Evolutionary conservation across 37 sponge, comb jelly and placozoan genomes (phyloP).

Genomic region (Geodia barretti): DNA sequence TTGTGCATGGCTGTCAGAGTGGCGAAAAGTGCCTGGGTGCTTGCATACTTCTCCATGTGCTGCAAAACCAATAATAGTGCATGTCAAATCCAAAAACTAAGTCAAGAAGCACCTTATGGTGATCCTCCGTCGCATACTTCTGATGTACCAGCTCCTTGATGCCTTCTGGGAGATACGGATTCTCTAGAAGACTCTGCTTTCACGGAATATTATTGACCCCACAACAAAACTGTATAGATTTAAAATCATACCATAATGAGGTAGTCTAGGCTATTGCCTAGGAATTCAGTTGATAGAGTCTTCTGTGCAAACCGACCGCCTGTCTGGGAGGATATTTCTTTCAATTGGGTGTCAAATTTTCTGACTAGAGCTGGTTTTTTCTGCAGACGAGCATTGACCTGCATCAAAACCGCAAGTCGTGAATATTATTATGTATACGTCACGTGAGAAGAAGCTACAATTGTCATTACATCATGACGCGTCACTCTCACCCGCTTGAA

Average conservation of each 20-base stretch:
- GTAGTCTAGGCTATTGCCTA: conserved; percentile 35
- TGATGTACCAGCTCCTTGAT: conserved; percentile 21
- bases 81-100: neutral
- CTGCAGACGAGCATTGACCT: conserved; percentile 32
- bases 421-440: too few species aligned
- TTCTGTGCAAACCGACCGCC: conserved; percentile 22
- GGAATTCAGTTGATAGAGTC: conserved; percentile 11
- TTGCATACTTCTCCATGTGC: neutral
- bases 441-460: too few species aligned
- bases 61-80: neutral
- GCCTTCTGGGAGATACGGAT: conserved; percentile 23
- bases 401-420: neutral
- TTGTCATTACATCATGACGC: too few species aligned
- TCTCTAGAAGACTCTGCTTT: conserved; percentile 37
- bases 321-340: neutral
- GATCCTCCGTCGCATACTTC: neutral
- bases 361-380: conserved; percentile 24
- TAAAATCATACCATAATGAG: conserved; percentile 19
- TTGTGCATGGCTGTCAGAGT: neutral
- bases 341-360: conserved; percentile 44
- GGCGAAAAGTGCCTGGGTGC: neutral
- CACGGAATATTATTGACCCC: neutral
- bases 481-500: conserved; percentile 46
- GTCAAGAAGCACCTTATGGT: neutral
- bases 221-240: neutral